Base-by-base conservation (phyloP, 2,113 vertebrate genomes). In the Mobula hypostoma region DNA sequence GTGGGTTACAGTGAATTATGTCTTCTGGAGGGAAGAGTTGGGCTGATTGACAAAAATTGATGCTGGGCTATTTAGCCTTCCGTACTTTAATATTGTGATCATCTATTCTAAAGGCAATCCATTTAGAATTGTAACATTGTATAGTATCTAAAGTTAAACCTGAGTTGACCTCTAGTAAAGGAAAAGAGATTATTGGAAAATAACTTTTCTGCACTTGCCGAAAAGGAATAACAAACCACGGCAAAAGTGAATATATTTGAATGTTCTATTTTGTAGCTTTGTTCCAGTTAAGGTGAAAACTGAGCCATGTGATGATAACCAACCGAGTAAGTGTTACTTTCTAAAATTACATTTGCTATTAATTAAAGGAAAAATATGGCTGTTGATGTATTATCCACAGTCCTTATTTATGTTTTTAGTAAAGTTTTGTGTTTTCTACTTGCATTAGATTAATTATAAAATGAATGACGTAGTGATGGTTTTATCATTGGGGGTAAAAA, bases 231-330 rank as follows among this genome's bases (percentile, higher is more conserved):
- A 36, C n/a, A 36, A 79, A 36, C 77, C 77, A 36, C 3, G 2
- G 14, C n/a, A 36, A 79, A 36, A 79, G n/a, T 79, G 32, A 79
- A 79, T 79, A 36, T 36, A 79, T 79, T 79, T 79, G n/a, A 32
- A 79, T 79, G 40, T 48, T 82, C 9, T 94, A 78, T 94, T 40
- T 17, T 96, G 36, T 95, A 97, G 97, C 56, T 96, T 94, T 94
- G 32, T 93, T 95, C 32, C 97, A 56, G 79, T 97, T 95, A 95
- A 96, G 95, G 97, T 98, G 95, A 98, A 98, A 96, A 96, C 27
- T 0, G 97, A 98, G 76, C 96, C 97, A 83, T 95, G 83, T 0
- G 96, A 97, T 94, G 96, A 97, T 94, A 93, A 21, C 68, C 91
- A 93, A 74, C 91, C 91, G 0, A 93, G 91, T 93, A 93, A 93